A percentile compares a stretch with the other conserved stretches of the same genome.
These are phyloP conservation scores for Parazoanthus darwini DNA, from an alignment of 92 coral and sea anemone genomes.

Conservation along the genomic window DNA sequence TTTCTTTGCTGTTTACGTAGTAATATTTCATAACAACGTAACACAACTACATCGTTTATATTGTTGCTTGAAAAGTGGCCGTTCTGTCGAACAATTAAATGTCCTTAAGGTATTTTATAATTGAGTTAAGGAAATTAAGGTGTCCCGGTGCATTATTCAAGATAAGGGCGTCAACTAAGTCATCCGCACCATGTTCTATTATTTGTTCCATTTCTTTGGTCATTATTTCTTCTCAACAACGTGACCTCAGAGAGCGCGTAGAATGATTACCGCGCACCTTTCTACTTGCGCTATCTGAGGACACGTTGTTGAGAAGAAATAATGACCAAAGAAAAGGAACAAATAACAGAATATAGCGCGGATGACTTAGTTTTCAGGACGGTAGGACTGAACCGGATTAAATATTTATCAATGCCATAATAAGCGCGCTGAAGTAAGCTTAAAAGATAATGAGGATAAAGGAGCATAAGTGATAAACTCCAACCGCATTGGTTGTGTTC, in stretches of 20 bases:
- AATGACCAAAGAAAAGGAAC: neutral
- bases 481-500: neutral
- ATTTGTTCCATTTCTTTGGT: neutral
- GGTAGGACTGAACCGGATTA: constrained; percentile 15
- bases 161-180: no score
- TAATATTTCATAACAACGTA: no score
- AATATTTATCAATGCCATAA: neutral
- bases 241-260: neutral
- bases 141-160: no score
- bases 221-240: neutral
- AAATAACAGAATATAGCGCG: neutral
- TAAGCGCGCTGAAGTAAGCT: neutral
- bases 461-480: neutral
- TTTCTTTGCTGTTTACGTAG: no score
- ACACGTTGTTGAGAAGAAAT: neutral
- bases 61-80: no score
- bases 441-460: neutral
- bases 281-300: no score
- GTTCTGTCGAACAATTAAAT: no score
- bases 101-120: no score
- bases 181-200: neutral
- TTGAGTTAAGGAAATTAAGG: no score
- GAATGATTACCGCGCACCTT: no score
- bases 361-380: neutral
- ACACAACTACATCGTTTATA: no score